These are phyloP conservation scores for Periparus ater DNA, from an alignment of 2,797 vertebrate genomes.

Conservation along the genomic window DNA sequence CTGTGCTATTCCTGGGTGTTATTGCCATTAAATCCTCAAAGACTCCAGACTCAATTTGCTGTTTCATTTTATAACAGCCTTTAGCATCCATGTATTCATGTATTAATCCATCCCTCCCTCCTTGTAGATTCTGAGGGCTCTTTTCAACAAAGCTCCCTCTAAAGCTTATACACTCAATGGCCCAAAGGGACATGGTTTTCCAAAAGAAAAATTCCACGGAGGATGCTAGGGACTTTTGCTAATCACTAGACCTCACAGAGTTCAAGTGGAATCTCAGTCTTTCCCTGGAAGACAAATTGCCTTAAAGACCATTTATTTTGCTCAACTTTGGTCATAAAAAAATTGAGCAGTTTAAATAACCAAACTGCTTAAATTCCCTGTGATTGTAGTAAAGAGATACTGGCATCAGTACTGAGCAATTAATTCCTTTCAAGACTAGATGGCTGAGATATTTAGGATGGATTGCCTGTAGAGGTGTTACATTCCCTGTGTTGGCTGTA, in stretches of 20 bases:
- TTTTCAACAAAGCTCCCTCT: background rate
- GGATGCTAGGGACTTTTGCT: background rate
- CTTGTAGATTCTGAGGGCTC: background rate
- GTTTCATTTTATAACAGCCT: slow-evolving; percentile 27
- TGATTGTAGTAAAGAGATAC: background rate
- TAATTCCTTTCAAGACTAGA: background rate
- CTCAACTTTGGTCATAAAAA: background rate
- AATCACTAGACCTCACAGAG: background rate
- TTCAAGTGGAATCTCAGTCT: background rate
- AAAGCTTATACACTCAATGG: background rate
- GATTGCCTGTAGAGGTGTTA: background rate
- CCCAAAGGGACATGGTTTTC: background rate
- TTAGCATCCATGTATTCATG: background rate
- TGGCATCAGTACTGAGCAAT: background rate
- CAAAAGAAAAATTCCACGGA: background rate
- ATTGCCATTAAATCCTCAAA: background rate
- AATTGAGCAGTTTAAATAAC: background rate
- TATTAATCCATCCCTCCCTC: background rate
- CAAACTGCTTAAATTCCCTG: background rate
- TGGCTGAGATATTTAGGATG: background rate
- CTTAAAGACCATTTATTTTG: background rate
- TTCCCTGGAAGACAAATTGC: background rate
- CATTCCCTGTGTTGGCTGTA: background rate
- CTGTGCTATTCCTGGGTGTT: background rate
- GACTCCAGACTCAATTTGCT: slow-evolving; percentile 22